These are phyloP conservation scores for Geotrypetes seraphini DNA, from an alignment of 2,797 vertebrate genomes.

Conservation along the genomic window DNA sequence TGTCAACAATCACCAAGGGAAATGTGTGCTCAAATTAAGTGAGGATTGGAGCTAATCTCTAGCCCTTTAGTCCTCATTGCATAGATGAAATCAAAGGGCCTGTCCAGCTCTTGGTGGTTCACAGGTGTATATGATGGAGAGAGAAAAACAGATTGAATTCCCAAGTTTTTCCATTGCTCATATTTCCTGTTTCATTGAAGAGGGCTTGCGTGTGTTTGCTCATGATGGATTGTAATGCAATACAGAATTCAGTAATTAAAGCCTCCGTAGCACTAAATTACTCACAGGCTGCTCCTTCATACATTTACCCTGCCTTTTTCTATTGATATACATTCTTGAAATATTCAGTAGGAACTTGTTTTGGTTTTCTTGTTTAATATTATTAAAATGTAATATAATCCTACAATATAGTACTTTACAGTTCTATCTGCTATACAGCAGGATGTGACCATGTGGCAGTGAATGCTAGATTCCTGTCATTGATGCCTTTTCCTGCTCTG, in stretches of 20 bases:
- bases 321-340: too few species aligned
- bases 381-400: too few species aligned
- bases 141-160: slow-evolving; percentile 28
- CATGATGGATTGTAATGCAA: slow-evolving; percentile 18
- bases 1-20: slow-evolving; percentile 26
- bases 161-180: slow-evolving; percentile 12
- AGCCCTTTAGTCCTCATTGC: slow-evolving; percentile 16
- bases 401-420: too few species aligned
- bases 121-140: slow-evolving; percentile 22
- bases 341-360: too few species aligned
- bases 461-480: too few species aligned
- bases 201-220: slow-evolving; percentile 15
- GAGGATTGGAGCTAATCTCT: slow-evolving; percentile 24
- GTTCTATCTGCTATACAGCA: too few species aligned
- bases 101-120: slow-evolving; percentile 18
- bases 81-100: slow-evolving; percentile 5
- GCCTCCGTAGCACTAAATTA: background rate
- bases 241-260: slow-evolving; percentile 11
- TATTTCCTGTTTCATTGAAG: slow-evolving; percentile 19
- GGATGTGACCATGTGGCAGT: too few species aligned
- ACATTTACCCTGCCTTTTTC: too few species aligned
- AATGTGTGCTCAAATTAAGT: slow-evolving; percentile 38
- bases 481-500: too few species aligned
- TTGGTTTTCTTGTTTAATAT: too few species aligned
- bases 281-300: too few species aligned